Evolutionary conservation across 2,113 vertebrate genomes (phyloP).

Genomic region (Hippoglossus stenolepis): DNA sequence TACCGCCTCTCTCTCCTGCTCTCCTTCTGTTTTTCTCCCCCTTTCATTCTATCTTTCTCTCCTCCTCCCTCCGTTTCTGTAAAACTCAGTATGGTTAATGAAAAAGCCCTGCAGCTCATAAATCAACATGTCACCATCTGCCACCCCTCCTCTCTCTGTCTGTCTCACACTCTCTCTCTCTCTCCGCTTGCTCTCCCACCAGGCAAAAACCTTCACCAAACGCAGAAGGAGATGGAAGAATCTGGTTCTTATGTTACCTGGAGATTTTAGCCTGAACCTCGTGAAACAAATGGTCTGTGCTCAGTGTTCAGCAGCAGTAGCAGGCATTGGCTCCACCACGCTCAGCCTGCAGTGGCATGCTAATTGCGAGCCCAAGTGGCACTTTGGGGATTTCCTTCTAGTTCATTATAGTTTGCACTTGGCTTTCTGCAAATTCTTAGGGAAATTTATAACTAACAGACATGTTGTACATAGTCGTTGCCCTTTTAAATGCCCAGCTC

Average conservation of each 20-base stretch:
- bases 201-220: background rate
- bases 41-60: slow-evolving; percentile 33
- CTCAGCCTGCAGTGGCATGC: slow-evolving; percentile 48
- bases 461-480: slow-evolving; percentile 4
- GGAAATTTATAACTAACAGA: slow-evolving; percentile 27
- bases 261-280: slow-evolving; percentile 52
- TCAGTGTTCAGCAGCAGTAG: background rate
- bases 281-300: slow-evolving; percentile 66
- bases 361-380: slow-evolving; percentile 63
- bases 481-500: background rate
- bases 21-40: background rate
- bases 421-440: slow-evolving; percentile 27
- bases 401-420: slow-evolving; percentile 36
- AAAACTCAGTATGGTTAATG: slow-evolving; percentile 78
- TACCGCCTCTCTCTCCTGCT: slow-evolving; percentile 13
- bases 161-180: slow-evolving; percentile 25
- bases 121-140: slow-evolving; percentile 81
- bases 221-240: slow-evolving; percentile 56
- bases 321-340: slow-evolving; percentile 47
- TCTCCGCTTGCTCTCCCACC: slow-evolving; percentile 41
- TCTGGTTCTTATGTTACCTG: slow-evolving; percentile 52
- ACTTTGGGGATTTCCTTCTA: slow-evolving; percentile 45
- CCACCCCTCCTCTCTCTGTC: slow-evolving; percentile 63
- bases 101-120: slow-evolving; percentile 80
- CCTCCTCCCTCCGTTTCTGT: slow-evolving; percentile 54